phyloP scores from a whole-genome alignment of 2,888 invertebrate genomes.

The Galeopsomyia nigrocyanea region DNA sequence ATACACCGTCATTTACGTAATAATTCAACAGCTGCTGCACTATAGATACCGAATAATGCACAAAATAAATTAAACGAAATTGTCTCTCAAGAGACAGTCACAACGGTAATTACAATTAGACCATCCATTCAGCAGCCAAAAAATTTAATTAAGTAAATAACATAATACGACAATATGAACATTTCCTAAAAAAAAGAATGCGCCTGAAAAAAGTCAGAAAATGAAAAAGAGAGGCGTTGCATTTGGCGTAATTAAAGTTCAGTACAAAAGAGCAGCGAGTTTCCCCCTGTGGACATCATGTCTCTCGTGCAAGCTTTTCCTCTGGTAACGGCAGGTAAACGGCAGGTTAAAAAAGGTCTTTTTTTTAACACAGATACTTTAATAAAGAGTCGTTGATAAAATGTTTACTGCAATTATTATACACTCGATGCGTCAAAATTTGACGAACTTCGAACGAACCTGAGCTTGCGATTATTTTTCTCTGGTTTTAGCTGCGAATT shows the following conservation, averaged over 20 bases:
- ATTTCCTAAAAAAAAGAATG: not conserved
- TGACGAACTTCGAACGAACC: too few relatives aligned
- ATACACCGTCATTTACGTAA: too few relatives aligned
- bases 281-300: constrained; percentile 12
- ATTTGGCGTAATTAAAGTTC: constrained; percentile 43
- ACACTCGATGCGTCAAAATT: too few relatives aligned
- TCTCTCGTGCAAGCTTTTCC: constrained; percentile 5
- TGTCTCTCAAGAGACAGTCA: not conserved
- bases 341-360: constrained; percentile 25
- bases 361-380: too few relatives aligned
- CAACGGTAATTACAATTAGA: constrained; percentile 7
- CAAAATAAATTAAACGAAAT: not conserved
- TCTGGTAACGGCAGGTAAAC: too few relatives aligned
- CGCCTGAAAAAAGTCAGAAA: not conserved
- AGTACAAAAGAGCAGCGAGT: constrained; percentile 17
- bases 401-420: too few relatives aligned
- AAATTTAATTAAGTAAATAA: too few relatives aligned
- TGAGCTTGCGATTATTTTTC: too few relatives aligned
- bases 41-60: too few relatives aligned
- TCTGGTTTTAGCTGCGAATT: too few relatives aligned
- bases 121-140: not conserved
- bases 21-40: too few relatives aligned
- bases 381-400: too few relatives aligned
- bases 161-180: not conserved
- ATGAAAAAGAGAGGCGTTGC: constrained; percentile 6